phyloP scores from a whole-genome alignment of 2,888 invertebrate species.

The Spicauda simplicius region DNA sequence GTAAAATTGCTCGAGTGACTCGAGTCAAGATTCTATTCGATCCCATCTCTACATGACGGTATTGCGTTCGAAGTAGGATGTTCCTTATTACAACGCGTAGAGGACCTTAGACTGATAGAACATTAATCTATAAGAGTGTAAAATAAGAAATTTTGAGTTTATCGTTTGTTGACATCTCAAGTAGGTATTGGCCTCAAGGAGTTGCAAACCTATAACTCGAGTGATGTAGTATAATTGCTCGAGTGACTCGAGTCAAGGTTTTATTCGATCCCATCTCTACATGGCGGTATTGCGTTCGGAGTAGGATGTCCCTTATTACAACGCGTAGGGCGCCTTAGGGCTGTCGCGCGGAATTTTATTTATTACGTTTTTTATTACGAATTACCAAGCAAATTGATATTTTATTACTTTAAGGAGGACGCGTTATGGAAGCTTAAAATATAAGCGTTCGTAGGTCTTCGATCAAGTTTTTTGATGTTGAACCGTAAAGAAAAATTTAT shows the following conservation, averaged over 20 bases:
- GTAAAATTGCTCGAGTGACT: too few species aligned
- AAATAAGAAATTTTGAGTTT: too few species aligned
- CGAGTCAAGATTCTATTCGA: too few species aligned
- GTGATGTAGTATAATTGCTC: too few species aligned
- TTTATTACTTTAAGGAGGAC: constrained; percentile 12
- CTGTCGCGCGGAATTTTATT: constrained; percentile 34
- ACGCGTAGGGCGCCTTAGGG: constrained; percentile 42
- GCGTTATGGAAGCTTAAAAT: constrained; percentile 1
- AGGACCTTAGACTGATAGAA: constrained; percentile 43
- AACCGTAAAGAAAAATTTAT: background rate
- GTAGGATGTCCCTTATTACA: constrained; percentile 43
- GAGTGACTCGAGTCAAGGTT: too few species aligned
- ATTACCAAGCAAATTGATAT: constrained; percentile 23
- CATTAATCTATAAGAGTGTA: too few species aligned
- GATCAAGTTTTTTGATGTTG: background rate
- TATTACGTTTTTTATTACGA: constrained; percentile 18
- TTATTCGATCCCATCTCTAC: too few species aligned
- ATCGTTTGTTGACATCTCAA: too few species aligned
- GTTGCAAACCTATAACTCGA: too few species aligned
- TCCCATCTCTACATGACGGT: constrained; percentile 2
- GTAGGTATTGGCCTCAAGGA: too few species aligned
- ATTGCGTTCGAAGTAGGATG: constrained; percentile 36
- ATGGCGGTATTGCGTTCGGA: constrained; percentile 1
- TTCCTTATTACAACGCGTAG: constrained; percentile 41
- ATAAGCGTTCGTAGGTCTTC: background rate